Conservation (phyloP, 2,888 invertebrate genomes). For the Amblyjoppa proteus region DNA sequence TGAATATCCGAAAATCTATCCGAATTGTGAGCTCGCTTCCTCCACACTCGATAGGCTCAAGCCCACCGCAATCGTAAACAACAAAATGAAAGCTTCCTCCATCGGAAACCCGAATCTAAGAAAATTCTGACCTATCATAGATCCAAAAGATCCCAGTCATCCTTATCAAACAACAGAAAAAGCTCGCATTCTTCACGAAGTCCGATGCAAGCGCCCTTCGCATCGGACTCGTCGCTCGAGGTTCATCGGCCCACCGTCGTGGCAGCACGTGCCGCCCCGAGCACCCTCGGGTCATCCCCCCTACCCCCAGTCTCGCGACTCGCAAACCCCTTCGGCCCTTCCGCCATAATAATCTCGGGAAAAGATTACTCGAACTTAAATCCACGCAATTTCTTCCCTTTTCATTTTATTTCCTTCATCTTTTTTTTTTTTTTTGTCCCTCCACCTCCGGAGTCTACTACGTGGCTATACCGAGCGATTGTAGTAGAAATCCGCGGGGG, state of each 20-base stretch:
- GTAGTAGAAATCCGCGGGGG: slow-evolving; percentile 53
- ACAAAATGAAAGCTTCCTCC: too few species aligned
- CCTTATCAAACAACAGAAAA: not conserved
- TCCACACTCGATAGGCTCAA: too few species aligned
- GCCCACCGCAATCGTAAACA: too few species aligned
- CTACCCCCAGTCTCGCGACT: slow-evolving; percentile 19
- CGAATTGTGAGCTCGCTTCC: too few species aligned
- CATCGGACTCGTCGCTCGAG: not conserved
- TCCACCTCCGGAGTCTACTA: slow-evolving; percentile 41
- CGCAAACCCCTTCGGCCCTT: not conserved
- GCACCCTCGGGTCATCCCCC: slow-evolving; percentile 22
- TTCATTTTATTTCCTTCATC: not conserved
- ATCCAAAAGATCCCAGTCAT: not conserved
- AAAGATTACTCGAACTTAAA: not conserved
- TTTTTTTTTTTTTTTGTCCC: not conserved
- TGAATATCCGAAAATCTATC: too few species aligned
- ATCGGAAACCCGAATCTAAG: not conserved
- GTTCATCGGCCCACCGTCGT: slow-evolving; percentile 23
- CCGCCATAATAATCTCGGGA: not conserved
- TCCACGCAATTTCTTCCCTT: not conserved
- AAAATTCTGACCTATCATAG: not conserved
- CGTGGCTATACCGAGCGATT: slow-evolving; percentile 56
- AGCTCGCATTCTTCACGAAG: not conserved
- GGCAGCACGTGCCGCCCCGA: slow-evolving; percentile 72
- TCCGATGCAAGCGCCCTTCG: not conserved